Evolutionary conservation across 2,797 vertebrate species (phyloP).

Genomic region (Melanotaenia pygmaea): DNA sequence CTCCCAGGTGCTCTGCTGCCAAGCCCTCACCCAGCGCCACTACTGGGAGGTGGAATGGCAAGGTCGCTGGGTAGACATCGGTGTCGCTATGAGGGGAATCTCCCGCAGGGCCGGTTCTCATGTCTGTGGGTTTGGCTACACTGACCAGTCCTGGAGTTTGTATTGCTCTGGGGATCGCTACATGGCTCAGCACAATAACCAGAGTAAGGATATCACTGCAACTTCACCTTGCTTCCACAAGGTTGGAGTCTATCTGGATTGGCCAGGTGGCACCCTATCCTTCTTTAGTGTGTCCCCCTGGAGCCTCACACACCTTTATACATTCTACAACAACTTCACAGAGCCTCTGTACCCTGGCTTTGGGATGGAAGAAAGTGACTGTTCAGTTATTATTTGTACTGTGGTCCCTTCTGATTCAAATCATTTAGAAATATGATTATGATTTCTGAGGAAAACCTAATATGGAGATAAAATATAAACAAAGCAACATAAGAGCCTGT

Average conservation of each 20-base stretch:
- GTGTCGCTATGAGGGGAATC: constrained; percentile 37
- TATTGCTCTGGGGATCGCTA: constrained; percentile 46
- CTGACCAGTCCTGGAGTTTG: constrained; percentile 53
- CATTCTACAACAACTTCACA: constrained; percentile 43
- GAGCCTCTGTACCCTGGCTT: constrained; percentile 48
- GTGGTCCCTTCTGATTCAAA: neutral
- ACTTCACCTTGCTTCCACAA: constrained; percentile 18
- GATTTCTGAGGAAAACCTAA: neutral
- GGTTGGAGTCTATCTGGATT: constrained; percentile 51
- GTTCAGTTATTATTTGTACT: constrained; percentile 31
- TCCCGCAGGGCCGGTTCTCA: constrained; percentile 19
- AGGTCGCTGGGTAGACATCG: constrained; percentile 46
- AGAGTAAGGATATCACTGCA: constrained; percentile 4
- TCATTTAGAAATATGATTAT: neutral
- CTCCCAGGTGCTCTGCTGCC: constrained; percentile 51
- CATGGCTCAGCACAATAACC: constrained; percentile 21
- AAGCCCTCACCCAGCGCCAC: constrained; percentile 41
- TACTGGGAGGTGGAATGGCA: constrained; percentile 66
- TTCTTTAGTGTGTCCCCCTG: constrained; percentile 44
- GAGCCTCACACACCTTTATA: constrained; percentile 47
- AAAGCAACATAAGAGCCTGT: too few relatives aligned
- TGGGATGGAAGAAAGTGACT: constrained; percentile 52
- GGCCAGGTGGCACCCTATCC: constrained; percentile 46
- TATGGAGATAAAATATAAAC: too few relatives aligned
- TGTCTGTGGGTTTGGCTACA: constrained; percentile 41